Base-by-base conservation (phyloP, 1,140 invertebrate species). In the Drosophila repleta region DNA sequence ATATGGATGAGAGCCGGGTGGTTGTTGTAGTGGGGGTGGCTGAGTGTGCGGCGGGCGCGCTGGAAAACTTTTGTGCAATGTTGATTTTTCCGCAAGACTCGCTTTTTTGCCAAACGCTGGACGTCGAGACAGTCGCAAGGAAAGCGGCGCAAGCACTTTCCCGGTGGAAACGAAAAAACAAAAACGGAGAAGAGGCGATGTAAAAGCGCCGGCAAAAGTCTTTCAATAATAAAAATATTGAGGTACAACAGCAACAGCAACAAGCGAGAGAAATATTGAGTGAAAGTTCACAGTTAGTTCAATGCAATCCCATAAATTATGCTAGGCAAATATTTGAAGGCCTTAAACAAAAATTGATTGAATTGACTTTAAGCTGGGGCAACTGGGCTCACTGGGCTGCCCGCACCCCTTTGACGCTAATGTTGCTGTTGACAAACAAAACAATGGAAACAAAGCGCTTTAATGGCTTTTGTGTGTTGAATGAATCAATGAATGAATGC, bases 401-500 rank as follows among this genome's bases (percentile, higher is more conserved):
- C 63, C 56, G 37, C 56, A 39, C 41, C 35, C 21, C 62, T 41
- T 20, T 52, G 55, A 37, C 61, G 37, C 48, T 67, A 52, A 24
- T 79, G 52, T 29, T 74, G 66, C n/a, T 69, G 83, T 88, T 83
- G 83, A 83, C 83, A 87, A 88, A 88, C 83, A 87, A 88, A 88
- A 87, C 83, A 88, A 87, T 88, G 53, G 79, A 87, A 88, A 88
- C 83, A 87, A 89, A 87, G 83, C 83, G 76, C 76, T 88, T 71
- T 87, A 87, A 87, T 87, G 83, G 83, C 83, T 87, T 87, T 87
- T 87, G 84, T 87, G 83, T 87, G 83, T 87, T 83, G 83, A 87
- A 76, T 88, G 83, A 87, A 76, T 88, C 83, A 87, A 87, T 88
- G 83, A 87, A 88, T 87, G 82, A 88, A 87, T 87, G 76, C 67